These are phyloP conservation scores for Burhinus bistriatus DNA, from an alignment of 2,113 vertebrate genomes.

Conservation along the genomic window DNA sequence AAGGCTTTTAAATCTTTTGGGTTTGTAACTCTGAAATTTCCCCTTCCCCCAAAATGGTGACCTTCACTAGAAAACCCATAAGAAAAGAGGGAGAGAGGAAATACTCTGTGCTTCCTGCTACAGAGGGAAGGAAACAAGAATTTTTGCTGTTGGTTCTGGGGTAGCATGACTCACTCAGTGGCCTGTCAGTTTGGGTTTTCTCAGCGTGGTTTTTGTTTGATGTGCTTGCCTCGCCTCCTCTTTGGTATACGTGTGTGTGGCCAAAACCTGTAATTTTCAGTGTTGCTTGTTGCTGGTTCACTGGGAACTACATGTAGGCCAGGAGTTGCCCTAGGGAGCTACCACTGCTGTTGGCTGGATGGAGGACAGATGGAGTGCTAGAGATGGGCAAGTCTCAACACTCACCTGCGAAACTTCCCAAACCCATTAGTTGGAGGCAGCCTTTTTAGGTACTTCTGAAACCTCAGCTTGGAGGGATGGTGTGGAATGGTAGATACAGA, in stretches of 20 bases:
- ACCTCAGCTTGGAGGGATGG: background rate
- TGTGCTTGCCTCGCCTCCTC: background rate
- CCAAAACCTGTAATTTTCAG: constrained; percentile 8
- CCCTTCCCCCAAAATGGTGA: background rate
- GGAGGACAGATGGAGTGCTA: background rate
- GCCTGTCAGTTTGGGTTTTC: background rate
- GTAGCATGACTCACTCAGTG: background rate
- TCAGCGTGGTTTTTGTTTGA: background rate
- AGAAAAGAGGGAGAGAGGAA: background rate
- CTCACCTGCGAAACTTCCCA: background rate
- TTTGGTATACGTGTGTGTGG: background rate
- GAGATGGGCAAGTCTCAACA: background rate
- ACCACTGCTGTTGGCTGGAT: background rate
- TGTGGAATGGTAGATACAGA: background rate
- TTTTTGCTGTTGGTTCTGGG: background rate
- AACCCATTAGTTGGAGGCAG: background rate
- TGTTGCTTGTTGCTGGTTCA: background rate
- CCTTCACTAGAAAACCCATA: background rate
- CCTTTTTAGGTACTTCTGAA: background rate
- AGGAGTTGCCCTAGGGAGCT: background rate
- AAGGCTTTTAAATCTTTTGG: background rate
- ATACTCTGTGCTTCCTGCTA: background rate
- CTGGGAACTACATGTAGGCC: background rate
- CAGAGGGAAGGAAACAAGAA: background rate
- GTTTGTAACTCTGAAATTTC: background rate